Percentiles rank a stretch among this genome's conserved stretches.
phyloP scores from a whole-genome alignment of 1,140 invertebrate genomes.

The Cephus cinctus region DNA sequence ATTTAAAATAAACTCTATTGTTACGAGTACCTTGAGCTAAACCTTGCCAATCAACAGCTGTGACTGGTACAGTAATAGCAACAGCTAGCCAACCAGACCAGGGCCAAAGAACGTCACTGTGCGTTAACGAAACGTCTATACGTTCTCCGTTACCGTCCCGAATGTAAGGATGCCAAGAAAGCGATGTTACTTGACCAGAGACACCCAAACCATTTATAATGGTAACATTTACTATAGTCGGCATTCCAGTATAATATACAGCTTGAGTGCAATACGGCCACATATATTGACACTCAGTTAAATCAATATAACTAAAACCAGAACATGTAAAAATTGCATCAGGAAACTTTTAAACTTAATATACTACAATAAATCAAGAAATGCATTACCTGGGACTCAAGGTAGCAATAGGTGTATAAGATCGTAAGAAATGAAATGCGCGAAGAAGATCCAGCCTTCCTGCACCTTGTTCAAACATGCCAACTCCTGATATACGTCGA shows the following conservation, averaged over 20 bases:
- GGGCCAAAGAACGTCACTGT: slow-evolving; percentile 89
- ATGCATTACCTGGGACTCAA: slow-evolving; percentile 61
- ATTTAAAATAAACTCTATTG: slow-evolving; percentile 11
- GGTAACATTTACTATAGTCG: slow-evolving; percentile 90
- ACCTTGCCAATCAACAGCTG: slow-evolving; percentile 74
- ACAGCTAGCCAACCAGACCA: slow-evolving; percentile 96
- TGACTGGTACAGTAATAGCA: slow-evolving; percentile 47
- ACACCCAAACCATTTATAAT: slow-evolving; percentile 88
- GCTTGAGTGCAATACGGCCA: slow-evolving; percentile 98
- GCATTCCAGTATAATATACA: slow-evolving; percentile 82
- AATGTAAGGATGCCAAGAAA: slow-evolving; percentile 83
- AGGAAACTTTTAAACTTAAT: slow-evolving; percentile 2
- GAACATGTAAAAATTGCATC: slow-evolving; percentile 6
- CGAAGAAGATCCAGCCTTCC: slow-evolving; percentile 86
- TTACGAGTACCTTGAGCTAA: slow-evolving; percentile 55
- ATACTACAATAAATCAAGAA: slow-evolving; percentile 6
- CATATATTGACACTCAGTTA: slow-evolving; percentile 95
- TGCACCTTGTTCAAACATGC: slow-evolving; percentile 97
- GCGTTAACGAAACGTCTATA: slow-evolving; percentile 71
- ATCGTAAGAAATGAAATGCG: slow-evolving; percentile 46
- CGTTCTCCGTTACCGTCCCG: slow-evolving; percentile 70
- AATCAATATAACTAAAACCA: slow-evolving; percentile 85
- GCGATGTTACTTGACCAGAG: slow-evolving; percentile 67
- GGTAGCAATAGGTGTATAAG: slow-evolving; percentile 44
- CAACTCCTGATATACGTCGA: slow-evolving; percentile 75